Evolutionary conservation across 2,888 invertebrate genomes (phyloP).

Genomic region (Lycia hirtaria): DNA sequence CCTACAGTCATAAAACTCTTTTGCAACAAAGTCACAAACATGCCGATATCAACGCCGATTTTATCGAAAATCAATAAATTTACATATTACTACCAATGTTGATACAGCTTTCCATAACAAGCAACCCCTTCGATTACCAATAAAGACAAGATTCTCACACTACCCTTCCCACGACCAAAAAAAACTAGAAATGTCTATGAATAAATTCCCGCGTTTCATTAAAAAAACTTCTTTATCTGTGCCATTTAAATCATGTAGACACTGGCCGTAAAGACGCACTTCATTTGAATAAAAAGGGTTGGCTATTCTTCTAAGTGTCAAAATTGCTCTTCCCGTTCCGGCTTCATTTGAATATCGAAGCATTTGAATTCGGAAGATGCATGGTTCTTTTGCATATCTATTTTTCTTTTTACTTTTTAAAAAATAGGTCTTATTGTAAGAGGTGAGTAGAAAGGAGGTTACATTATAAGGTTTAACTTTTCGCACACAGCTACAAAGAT

Average conservation of each 20-base stretch:
- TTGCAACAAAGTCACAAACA: slow-evolving; percentile 37
- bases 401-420: slow-evolving; percentile 48
- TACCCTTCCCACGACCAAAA: slow-evolving; percentile 62
- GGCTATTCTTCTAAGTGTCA: slow-evolving; percentile 82
- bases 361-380: slow-evolving; percentile 56
- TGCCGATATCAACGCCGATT: slow-evolving; percentile 45
- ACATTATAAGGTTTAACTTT: slow-evolving; percentile 60
- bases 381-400: slow-evolving; percentile 77
- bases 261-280: slow-evolving; percentile 70
- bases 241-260: slow-evolving; percentile 53
- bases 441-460: slow-evolving; percentile 29
- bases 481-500: slow-evolving; percentile 64
- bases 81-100: slow-evolving; percentile 77
- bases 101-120: slow-evolving; percentile 80
- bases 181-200: slow-evolving; percentile 62
- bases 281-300: slow-evolving; percentile 80
- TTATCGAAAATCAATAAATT: slow-evolving; percentile 61
- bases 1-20: slow-evolving; percentile 23
- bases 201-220: slow-evolving; percentile 66
- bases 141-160: slow-evolving; percentile 64
- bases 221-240: slow-evolving; percentile 69
- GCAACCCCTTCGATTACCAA: slow-evolving; percentile 76
- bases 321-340: slow-evolving; percentile 81
- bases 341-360: slow-evolving; percentile 80
- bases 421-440: slow-evolving; percentile 25